Percentiles rank a stretch among this genome's conserved stretches.
Evolutionary conservation across 2,797 vertebrate genomes (phyloP).

Genomic region (Ctenopoma kingsleyae): DNA sequence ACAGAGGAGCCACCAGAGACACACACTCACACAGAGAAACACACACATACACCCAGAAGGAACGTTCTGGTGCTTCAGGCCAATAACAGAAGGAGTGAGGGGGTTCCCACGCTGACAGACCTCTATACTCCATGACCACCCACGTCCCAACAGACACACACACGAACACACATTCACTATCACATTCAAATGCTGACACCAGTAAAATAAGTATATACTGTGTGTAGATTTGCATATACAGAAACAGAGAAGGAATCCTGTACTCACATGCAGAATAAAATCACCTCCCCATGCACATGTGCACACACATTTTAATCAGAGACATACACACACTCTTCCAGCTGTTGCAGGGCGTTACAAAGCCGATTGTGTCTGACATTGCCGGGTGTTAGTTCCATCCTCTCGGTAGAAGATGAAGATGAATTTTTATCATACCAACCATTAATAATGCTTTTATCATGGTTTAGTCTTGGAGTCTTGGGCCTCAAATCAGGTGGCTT

Average conservation of each 20-base stretch:
- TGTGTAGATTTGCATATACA: background rate
- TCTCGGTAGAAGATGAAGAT: slow-evolving; percentile 51
- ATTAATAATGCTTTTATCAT: slow-evolving; percentile 24
- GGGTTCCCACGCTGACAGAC: slow-evolving; percentile 64
- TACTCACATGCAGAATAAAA: slow-evolving; percentile 14
- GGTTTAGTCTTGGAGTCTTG: background rate
- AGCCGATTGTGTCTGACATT: slow-evolving; percentile 71
- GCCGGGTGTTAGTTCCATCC: slow-evolving; percentile 37
- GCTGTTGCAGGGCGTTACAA: slow-evolving; percentile 64
- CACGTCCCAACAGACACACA: slow-evolving; percentile 18
- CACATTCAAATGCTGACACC: background rate
- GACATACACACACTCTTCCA: slow-evolving; percentile 42
- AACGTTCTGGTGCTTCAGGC: slow-evolving; percentile 65
- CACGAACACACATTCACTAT: background rate
- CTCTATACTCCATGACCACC: slow-evolving; percentile 59
- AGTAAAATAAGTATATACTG: background rate
- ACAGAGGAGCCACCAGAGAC: slow-evolving; percentile 14
- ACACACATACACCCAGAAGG: slow-evolving; percentile 41
- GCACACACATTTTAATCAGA: slow-evolving; percentile 54
- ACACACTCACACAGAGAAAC: slow-evolving; percentile 10
- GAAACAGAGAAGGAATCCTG: background rate
- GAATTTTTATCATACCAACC: slow-evolving; percentile 36
- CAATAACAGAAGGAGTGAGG: slow-evolving; percentile 76
- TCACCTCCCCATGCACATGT: slow-evolving; percentile 47
- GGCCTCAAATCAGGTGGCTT: slow-evolving; percentile 7